Evolutionary conservation across 2,888 invertebrate genomes (phyloP), one percentile per base, ranked within the genome.

Genomic region (Orthosia cruda): DNA sequence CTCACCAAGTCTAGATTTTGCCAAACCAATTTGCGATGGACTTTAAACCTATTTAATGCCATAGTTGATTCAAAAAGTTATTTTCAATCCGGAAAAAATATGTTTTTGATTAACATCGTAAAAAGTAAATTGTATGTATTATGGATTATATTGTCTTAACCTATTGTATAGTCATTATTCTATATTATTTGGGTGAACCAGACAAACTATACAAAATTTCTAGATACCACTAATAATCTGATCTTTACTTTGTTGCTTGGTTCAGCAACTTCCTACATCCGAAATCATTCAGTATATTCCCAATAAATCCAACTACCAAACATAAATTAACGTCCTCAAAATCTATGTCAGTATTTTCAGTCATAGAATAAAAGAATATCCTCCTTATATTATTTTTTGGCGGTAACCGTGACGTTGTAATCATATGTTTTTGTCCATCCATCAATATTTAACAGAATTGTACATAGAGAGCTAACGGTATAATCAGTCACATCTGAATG

Each of bases 401-500:
- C 59, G 61, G 71, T 79, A 75, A 82, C 77, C 73, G 73, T 85
- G 88, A 88, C 74, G 67, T 72, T 66, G 52, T 77, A 68, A 81
- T 80, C 74, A 80, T 69, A 74, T 75, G 63, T n/a, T 71, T 80
- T 82, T 65, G 79, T 78, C 57, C 62, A 69, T 82, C 65, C 65
- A 85, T 85, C 76, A 81, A 81, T 77, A 80, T 76, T 71, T 77
- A 68, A 81, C 74, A 73, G 77, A 83, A 68, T 82, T 74, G 61
- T 57, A 81, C 66, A 82, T 86, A 65, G 75, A 81, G 80, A 85
- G 74, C 73, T 81, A 85, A 87, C 88, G 85, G 88, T 86, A 88
- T 84, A 88, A 85, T 88, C 85, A 86, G 91, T 91, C 88, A 89
- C 91, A 92, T 90, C 91, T 90, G 90, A 93, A 91, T 90, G 91